phyloP scores from a whole-genome alignment of 1,140 invertebrate genomes.

The Anastrepha ludens region DNA sequence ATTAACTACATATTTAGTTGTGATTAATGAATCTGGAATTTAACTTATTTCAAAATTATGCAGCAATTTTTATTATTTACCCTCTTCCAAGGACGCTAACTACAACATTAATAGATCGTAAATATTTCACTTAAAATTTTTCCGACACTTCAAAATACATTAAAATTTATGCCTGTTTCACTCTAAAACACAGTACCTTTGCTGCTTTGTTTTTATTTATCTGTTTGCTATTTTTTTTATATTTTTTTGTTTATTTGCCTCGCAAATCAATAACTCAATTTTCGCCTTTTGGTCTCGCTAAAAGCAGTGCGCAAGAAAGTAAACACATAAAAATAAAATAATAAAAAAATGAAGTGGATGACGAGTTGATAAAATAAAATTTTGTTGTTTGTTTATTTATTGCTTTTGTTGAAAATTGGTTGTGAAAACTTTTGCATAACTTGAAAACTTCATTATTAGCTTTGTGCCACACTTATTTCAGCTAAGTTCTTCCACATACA shows the following conservation, averaged over 20 bases:
- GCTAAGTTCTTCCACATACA: not conserved
- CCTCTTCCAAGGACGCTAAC: not conserved
- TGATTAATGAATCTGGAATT: not conserved
- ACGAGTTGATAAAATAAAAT: constrained; percentile 44
- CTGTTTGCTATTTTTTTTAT: not conserved
- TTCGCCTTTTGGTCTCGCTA: constrained; percentile 20
- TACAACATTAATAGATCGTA: not conserved
- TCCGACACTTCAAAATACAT: constrained; percentile 14
- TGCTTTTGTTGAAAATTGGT: constrained; percentile 57
- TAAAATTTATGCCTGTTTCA: constrained; percentile 33
- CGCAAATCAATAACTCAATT: constrained; percentile 50
- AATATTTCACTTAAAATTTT: constrained; percentile 49
- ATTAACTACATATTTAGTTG: not conserved
- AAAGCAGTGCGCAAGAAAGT: not conserved
- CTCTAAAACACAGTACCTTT: not conserved
- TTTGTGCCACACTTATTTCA: constrained; percentile 55
- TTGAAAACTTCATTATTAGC: constrained; percentile 73
- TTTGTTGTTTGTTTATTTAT: constrained; percentile 56
- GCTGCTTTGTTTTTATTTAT: not conserved
- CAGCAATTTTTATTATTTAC: no score
- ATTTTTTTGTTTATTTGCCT: not conserved
- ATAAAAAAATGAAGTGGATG: constrained; percentile 42
- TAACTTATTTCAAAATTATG: not conserved
- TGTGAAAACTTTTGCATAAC: constrained; percentile 71
- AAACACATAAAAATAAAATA: constrained; percentile 35